A percentile compares a stretch with the other conserved stretches of the same genome.
phyloP scores from a whole-genome alignment of 2,113 vertebrate species.

The Rallus limicola region DNA sequence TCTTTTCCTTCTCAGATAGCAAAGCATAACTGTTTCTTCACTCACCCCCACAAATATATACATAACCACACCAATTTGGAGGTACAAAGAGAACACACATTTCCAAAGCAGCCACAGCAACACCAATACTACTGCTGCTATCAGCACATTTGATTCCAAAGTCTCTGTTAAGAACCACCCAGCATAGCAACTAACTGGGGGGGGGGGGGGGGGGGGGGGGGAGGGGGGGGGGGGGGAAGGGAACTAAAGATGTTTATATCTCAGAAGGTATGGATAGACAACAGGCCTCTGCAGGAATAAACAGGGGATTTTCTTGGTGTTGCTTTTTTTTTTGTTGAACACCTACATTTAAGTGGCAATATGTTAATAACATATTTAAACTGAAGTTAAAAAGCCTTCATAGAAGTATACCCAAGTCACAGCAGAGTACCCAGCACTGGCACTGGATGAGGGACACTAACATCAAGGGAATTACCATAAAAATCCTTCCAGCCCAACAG shows the following conservation, averaged over 20 bases:
- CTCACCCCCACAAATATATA: not conserved
- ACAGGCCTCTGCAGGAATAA: not conserved
- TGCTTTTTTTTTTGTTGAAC: accelerated
- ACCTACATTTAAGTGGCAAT: not conserved
- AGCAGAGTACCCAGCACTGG: not conserved
- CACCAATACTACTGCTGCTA: not conserved
- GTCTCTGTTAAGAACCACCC: not conserved
- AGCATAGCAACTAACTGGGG: not conserved
- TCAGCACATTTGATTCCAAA: not conserved
- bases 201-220: no score
- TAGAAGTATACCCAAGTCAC: not conserved
- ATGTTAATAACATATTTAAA: not conserved
- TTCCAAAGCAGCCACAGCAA: not conserved
- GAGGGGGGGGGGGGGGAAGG: no score
- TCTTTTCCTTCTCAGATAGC: not conserved
- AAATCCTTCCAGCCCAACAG: not conserved
- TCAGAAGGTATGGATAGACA: not conserved
- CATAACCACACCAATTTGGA: not conserved
- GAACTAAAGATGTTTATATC: not conserved
- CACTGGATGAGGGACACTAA: not conserved
- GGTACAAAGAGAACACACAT: not conserved
- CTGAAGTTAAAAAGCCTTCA: not conserved
- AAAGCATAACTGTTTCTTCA: not conserved
- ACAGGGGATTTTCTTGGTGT: no score
- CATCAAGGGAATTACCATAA: no score